These are phyloP conservation scores for Drosophila formosana DNA, from an alignment of 2,888 invertebrate species.

Conservation along the genomic window DNA sequence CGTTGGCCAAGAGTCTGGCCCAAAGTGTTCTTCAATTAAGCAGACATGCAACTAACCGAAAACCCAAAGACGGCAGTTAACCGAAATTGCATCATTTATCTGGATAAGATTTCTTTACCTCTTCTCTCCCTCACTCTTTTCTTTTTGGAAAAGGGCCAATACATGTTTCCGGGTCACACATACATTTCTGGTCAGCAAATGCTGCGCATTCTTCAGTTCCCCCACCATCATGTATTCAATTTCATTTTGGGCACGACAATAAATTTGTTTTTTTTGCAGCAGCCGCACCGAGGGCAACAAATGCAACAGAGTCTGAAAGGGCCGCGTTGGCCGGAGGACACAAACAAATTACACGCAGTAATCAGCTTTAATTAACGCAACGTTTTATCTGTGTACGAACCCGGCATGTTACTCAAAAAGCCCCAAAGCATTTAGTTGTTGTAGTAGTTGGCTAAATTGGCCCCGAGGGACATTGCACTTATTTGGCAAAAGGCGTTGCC, in stretches of 20 bases:
- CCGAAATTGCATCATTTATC: conserved; percentile 75
- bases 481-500: conserved; percentile 65
- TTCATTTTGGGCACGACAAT: conserved; percentile 57
- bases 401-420: background rate
- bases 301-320: conserved; percentile 55
- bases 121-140: conserved; percentile 2
- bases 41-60: conserved; percentile 28
- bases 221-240: conserved; percentile 49
- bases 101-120: conserved; percentile 58
- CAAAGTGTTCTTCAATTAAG: conserved; percentile 50
- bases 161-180: conserved; percentile 67
- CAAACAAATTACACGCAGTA: conserved; percentile 74
- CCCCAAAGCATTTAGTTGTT: conserved; percentile 22
- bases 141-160: conserved; percentile 22
- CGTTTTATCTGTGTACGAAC: conserved; percentile 62
- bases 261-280: conserved; percentile 44
- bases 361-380: conserved; percentile 77
- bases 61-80: conserved; percentile 18
- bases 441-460: conserved; percentile 12
- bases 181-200: conserved; percentile 45
- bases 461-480: conserved; percentile 64
- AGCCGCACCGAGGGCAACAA: conserved; percentile 36
- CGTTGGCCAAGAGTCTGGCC: conserved; percentile 23
- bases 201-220: conserved; percentile 32
- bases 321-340: conserved; percentile 61